Conservation (phyloP, 2,797 vertebrate species). For the Tenualosa ilisha region DNA sequence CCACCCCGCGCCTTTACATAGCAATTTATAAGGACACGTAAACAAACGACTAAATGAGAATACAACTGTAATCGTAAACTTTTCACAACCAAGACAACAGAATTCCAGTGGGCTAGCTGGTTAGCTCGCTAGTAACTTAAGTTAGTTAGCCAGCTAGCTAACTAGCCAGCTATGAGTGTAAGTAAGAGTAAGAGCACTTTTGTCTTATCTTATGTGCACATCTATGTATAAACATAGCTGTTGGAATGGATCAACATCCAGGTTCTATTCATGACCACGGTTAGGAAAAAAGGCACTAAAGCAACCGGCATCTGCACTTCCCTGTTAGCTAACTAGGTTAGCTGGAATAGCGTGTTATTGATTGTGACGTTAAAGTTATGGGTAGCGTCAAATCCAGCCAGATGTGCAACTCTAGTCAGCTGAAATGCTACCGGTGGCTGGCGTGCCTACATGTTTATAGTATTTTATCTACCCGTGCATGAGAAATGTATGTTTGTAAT, state of each 20-base stretch:
- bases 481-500: not conserved
- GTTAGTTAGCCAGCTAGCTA: constrained; percentile 16
- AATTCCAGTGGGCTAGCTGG: not conserved
- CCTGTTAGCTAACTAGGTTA: not conserved
- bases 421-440: not conserved
- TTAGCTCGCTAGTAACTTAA: not conserved
- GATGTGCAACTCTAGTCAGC: not conserved
- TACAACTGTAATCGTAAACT: not conserved
- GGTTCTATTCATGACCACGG: not conserved
- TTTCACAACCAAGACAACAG: not conserved
- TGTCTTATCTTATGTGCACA: not conserved
- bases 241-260: not conserved
- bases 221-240: not conserved
- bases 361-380: not conserved
- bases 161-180: not conserved
- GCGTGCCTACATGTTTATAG: not conserved
- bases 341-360: constrained; percentile 8
- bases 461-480: not conserved
- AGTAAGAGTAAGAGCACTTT: not conserved
- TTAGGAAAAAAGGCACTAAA: not conserved
- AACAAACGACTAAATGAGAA: not conserved
- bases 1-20: not conserved
- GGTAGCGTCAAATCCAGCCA: not conserved
- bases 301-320: not conserved
- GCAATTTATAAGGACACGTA: not conserved